These are phyloP conservation scores for Scyliorhinus canicula DNA, from an alignment of 2,797 vertebrate species.

Conservation along the genomic window DNA sequence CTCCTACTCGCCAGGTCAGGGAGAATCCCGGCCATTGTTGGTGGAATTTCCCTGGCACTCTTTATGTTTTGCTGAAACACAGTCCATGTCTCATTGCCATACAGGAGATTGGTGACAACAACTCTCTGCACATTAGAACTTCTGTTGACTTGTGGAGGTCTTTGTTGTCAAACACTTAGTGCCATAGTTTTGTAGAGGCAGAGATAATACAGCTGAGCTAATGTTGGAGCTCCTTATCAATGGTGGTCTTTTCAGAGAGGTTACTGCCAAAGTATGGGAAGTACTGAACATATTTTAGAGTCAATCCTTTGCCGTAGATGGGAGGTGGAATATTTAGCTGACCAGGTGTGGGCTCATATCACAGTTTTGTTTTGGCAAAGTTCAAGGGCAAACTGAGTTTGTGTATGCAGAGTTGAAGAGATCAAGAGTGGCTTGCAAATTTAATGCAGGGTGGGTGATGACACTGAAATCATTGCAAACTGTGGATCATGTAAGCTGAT, in stretches of 20 bases:
- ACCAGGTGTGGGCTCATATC: background rate
- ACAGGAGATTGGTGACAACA: background rate
- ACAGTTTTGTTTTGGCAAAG: background rate
- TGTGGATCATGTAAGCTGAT: background rate
- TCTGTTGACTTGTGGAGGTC: background rate
- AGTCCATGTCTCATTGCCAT: background rate
- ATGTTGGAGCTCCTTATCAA: background rate
- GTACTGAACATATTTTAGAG: background rate
- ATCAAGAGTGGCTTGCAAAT: background rate
- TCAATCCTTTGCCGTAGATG: background rate
- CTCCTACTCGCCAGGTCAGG: too few relatives aligned
- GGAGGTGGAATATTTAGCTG: background rate
- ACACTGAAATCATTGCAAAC: background rate
- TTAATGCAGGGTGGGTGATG: background rate
- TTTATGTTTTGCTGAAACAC: background rate
- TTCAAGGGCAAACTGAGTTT: background rate
- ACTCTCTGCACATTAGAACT: background rate
- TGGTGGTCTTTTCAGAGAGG: background rate
- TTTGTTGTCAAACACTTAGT: background rate
- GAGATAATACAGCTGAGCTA: background rate
- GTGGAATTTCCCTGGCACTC: background rate
- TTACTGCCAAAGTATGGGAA: background rate
- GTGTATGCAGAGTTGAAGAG: background rate
- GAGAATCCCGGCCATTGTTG: too few relatives aligned
- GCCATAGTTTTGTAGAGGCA: background rate